Evolutionary conservation across 2,888 invertebrate species (phyloP).

Genomic region (Calameuta idolon): DNA sequence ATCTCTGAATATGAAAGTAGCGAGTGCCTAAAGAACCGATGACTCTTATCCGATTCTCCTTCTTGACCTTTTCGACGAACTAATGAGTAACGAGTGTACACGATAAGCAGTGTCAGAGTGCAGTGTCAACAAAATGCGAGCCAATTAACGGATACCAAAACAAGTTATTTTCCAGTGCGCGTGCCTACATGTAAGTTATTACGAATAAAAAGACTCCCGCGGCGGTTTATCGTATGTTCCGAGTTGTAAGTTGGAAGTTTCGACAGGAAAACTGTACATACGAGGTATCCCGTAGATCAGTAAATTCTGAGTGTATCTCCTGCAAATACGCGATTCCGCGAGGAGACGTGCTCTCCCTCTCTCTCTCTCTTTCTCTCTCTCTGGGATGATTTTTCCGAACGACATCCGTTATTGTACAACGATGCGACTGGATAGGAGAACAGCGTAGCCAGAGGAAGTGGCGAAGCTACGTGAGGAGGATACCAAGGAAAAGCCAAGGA

Average conservation of each 20-base stretch:
- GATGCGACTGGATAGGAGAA: not conserved
- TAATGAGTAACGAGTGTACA: slow-evolving; percentile 4
- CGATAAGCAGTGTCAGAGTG: slow-evolving; percentile 39
- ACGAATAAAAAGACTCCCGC: not conserved
- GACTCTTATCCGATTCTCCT: not conserved
- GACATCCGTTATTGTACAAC: slow-evolving; percentile 1
- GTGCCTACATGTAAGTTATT: not conserved
- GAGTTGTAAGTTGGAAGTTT: not conserved
- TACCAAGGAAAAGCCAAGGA: not conserved
- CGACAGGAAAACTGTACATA: not conserved
- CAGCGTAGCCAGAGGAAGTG: not conserved
- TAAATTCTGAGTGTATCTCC: not conserved
- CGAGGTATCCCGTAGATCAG: not conserved
- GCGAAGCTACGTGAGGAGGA: not conserved
- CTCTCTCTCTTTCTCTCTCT: too few relatives aligned
- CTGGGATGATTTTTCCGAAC: not conserved
- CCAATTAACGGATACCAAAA: slow-evolving; percentile 37
- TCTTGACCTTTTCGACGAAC: not conserved
- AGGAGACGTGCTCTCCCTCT: not conserved
- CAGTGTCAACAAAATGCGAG: slow-evolving; percentile 43
- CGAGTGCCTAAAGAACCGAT: not conserved
- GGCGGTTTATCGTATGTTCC: not conserved
- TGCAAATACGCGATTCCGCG: not conserved
- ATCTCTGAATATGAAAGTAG: not conserved
- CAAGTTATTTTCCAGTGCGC: not conserved